Conservation (phyloP, 2,113 vertebrate species). For the Poicephalus meyeri region DNA sequence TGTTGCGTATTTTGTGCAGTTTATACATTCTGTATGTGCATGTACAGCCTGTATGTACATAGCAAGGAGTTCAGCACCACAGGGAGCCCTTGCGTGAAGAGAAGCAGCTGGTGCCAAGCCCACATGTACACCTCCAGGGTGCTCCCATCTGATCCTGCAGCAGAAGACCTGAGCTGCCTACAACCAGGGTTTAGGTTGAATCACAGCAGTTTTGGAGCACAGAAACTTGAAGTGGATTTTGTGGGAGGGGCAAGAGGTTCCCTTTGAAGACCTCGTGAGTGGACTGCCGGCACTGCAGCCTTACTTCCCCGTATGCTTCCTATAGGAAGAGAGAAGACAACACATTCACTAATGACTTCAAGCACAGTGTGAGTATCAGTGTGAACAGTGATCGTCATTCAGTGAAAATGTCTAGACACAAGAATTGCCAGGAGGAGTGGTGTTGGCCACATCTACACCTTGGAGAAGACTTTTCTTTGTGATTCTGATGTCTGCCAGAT, state of each 20-base stretch:
- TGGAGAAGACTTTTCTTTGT: neutral
- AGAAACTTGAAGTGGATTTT: neutral
- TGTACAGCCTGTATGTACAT: rapidly evolving
- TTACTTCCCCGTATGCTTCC: neutral
- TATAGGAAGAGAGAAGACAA: neutral
- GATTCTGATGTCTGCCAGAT: neutral
- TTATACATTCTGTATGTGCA: neutral
- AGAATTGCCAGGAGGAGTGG: rapidly evolving
- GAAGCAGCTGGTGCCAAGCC: neutral
- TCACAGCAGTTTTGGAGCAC: neutral
- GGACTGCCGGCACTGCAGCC: neutral
- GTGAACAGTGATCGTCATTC: rapidly evolving
- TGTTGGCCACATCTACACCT: neutral
- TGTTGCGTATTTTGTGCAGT: neutral
- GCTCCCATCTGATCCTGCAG: neutral
- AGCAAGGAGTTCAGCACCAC: neutral
- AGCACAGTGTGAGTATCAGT: rapidly evolving
- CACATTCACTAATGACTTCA: rapidly evolving
- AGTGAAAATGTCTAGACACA: neutral
- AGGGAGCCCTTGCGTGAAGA: neutral
- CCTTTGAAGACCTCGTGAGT: neutral
- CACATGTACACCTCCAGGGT: rapidly evolving
- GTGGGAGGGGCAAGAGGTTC: neutral
- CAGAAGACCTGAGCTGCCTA: neutral
- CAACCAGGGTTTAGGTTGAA: neutral